Evolutionary conservation across 35 echinoderm and acorn worm genomes (phyloP).

Genomic region (Lytechinus variegatus): DNA sequence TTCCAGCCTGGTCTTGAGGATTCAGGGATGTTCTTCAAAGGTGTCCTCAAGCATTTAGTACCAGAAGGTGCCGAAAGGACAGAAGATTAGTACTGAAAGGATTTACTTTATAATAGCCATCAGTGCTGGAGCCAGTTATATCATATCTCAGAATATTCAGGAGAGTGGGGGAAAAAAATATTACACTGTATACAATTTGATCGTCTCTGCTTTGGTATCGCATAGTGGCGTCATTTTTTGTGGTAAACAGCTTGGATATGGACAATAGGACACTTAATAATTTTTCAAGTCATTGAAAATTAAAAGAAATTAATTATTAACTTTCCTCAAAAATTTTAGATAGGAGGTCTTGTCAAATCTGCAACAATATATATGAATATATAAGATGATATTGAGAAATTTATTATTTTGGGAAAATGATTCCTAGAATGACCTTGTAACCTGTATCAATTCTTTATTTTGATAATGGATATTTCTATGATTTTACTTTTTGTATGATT

Average conservation of each 20-base stretch:
- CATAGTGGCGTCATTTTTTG: too few species aligned
- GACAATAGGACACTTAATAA: too few species aligned
- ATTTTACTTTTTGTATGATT: neutral
- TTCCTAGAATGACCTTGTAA: neutral
- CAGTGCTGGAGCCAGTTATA: too few species aligned
- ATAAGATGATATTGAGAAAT: too few species aligned
- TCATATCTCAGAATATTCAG: too few species aligned
- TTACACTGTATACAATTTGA: too few species aligned
- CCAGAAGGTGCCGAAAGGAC: neutral
- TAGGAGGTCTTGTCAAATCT: too few species aligned
- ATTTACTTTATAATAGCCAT: neutral
- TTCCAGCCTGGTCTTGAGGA: conserved; percentile 37
- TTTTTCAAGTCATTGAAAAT: neutral
- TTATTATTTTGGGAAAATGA: neutral
- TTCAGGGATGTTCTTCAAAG: conserved; percentile 48
- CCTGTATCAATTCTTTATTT: neutral
- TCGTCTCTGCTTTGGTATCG: too few species aligned
- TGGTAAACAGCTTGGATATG: too few species aligned
- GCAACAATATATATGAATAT: too few species aligned
- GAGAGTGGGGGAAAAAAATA: too few species aligned
- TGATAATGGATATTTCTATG: neutral
- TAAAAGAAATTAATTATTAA: neutral
- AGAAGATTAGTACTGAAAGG: neutral
- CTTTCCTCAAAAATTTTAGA: too few species aligned
- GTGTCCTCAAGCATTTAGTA: conserved; percentile 17